A percentile compares a stretch with the other conserved stretches of the same genome.
Conservation (phyloP, 2,113 vertebrate genomes). For the Cranoglanis bouderius region DNA sequence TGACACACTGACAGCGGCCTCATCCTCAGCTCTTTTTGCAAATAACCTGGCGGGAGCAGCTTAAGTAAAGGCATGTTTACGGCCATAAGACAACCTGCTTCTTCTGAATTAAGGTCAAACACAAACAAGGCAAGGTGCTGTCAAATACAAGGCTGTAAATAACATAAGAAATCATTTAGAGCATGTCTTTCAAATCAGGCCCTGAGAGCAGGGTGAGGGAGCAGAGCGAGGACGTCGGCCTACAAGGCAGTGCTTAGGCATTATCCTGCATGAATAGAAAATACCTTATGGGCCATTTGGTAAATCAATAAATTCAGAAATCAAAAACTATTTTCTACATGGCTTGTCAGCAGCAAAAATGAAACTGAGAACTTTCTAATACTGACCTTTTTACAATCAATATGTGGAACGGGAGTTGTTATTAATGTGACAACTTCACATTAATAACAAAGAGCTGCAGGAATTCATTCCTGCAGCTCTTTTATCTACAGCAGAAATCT, state of each 20-base stretch:
- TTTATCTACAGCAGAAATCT: constrained; percentile 56
- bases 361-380: constrained; percentile 53
- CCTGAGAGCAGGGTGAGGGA: constrained; percentile 12
- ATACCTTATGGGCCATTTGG: constrained; percentile 62
- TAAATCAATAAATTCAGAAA: constrained; percentile 63
- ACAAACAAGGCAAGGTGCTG: constrained; percentile 26
- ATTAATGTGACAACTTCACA: constrained; percentile 62
- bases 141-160: constrained; percentile 27
- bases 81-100: constrained; percentile 19
- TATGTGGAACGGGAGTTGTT: constrained; percentile 61
- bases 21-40: constrained; percentile 63
- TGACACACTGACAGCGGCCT: constrained; percentile 70
- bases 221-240: not conserved
- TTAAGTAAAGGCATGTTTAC: constrained; percentile 15
- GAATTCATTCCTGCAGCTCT: constrained; percentile 59
- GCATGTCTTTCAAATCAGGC: constrained; percentile 14
- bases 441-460: no score
- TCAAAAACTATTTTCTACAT: constrained; percentile 64
- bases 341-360: constrained; percentile 57
- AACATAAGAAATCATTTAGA: constrained; percentile 25
- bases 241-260: not conserved
- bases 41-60: constrained; percentile 47
- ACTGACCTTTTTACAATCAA: constrained; percentile 58
- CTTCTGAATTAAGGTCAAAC: constrained; percentile 44
- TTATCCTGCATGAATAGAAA: constrained; percentile 49